Percentiles rank a stretch among this genome's conserved stretches.
These are phyloP conservation scores for Huso huso DNA, from an alignment of 2,797 vertebrate species.

Conservation along the genomic window DNA sequence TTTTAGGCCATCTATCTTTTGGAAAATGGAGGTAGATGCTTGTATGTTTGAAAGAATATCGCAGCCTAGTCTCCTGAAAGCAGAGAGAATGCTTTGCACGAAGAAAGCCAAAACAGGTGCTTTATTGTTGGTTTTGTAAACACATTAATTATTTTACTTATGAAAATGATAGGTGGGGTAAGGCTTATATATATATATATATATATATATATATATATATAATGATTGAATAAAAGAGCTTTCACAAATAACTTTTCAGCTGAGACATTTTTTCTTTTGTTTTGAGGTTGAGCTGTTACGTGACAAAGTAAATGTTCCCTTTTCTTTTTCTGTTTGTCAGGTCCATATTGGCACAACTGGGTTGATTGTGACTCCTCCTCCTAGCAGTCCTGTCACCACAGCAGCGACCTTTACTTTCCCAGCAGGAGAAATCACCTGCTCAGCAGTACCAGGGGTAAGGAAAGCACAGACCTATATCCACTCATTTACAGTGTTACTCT, in stretches of 20 bases:
- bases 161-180: too few relatives aligned
- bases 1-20: slow-evolving; percentile 19
- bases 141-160: too few relatives aligned
- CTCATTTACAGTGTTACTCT: background rate
- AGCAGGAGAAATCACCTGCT: slow-evolving; percentile 71
- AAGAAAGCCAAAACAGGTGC: too few relatives aligned
- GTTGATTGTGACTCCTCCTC: slow-evolving; percentile 92
- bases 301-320: slow-evolving; percentile 1
- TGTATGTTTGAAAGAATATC: too few relatives aligned
- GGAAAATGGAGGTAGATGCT: too few relatives aligned
- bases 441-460: slow-evolving; percentile 65
- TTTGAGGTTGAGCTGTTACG: background rate
- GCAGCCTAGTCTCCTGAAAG: too few relatives aligned
- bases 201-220: too few relatives aligned
- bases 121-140: too few relatives aligned
- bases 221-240: too few relatives aligned
- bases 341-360: slow-evolving; percentile 95
- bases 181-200: too few relatives aligned
- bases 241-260: too few relatives aligned
- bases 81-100: too few relatives aligned
- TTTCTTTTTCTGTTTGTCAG: slow-evolving; percentile 46
- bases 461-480: background rate
- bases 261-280: background rate
- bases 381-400: slow-evolving; percentile 91
- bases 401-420: slow-evolving; percentile 90